Evolutionary conservation across 2,113 vertebrate species (phyloP), one percentile per base, ranked within the genome.

Genomic region (Mionectes macconnelli): DNA sequence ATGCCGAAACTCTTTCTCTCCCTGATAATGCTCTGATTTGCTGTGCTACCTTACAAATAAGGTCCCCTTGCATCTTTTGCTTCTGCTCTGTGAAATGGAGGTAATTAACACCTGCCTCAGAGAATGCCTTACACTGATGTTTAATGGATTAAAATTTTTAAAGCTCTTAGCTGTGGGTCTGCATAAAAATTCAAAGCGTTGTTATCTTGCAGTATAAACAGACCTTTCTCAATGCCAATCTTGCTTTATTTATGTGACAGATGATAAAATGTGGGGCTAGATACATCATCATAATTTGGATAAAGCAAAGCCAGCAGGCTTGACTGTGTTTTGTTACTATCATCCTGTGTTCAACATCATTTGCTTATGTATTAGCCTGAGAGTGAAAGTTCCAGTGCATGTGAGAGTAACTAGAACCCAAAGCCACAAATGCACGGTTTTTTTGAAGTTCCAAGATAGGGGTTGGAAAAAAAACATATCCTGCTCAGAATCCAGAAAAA

Each of bases 131-230:
- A 78, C 57, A 82, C 69, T 66, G 81, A 83, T 73, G 72, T n/a
- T 89, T 93, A 72, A 89, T 87, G 67, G 64, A 77, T 94, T 97
- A 85, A 94, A 63, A 75, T 82, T 94, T 95, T 67, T 79, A 88
- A 92, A 88, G 62, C 82, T 90, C 63, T 91, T 28, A 90, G 42
- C 49, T 62, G 45, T 28, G 22, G 39, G 24, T 89, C 63, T 87
- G 35, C 55, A 79, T 15, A 67, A 79, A 79, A 95, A 96, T 80
- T 53, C 63, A 89, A 88, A 80, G 40, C 42, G 79, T 44, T 83
- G 59, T 84, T 74, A 78, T 90, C 47, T 82, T 57, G 33, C 50
- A 45, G 70, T 50, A 76, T 70, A 91, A 96, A 87, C 37, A 91
- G 37, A 16, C 33, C 20, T 96, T 94, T 95, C 75, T 89, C 59